Base-by-base conservation (phyloP, 1,140 invertebrate species). In the Ostrea edulis region DNA sequence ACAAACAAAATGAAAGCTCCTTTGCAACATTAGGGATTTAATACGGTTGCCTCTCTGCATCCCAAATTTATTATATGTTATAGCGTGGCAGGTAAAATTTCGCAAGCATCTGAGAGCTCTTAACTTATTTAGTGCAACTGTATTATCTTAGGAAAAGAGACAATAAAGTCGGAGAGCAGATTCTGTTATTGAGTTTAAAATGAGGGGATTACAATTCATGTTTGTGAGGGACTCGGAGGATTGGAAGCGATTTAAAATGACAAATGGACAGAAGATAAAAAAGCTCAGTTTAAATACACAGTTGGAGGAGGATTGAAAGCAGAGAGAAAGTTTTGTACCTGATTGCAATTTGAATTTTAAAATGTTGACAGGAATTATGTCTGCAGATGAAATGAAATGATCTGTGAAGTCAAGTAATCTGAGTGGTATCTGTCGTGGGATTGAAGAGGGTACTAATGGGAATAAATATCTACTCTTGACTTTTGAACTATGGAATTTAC, bases 341-440 rank as follows among this genome's bases (percentile, higher is more conserved):
- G 68, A 77, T 77, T 77, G 68, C 68, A 77, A 77, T 77, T 71
- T 77, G 29, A 22, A 29, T 77, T 77, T 77, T 25, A 29, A 77
- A 77, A 77, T 14, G 25, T 77, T 22, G 14, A 25, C 35, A 77
- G 11, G 25, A 25, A 77, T 12, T 35, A 17, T 20, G 2, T 62
- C 17, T 62, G 14, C 2, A n/a, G 55, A 62, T 17, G 7, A n/a
- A 62, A 62, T 62, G 7, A 62, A n/a, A 62, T 62, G 17, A 7
- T 3, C 20, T 20, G 17, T 17, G 7, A n/a, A n/a, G n/a, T n/a
- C 14, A 62, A 17, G n/a, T 62, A 0, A 20, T 7, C n/a, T 17
- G 55, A 62, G 55, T 62, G 55, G 12, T 58, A 17, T 20, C 55
- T 20, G 55, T 62, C n/a, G 55, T 12, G 11, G 54, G n/a, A 20